A percentile compares a stretch with the other conserved stretches of the same genome.
These are phyloP conservation scores for Hymenochirus boettgeri DNA, from an alignment of 2,113 vertebrate genomes.

Conservation along the genomic window DNA sequence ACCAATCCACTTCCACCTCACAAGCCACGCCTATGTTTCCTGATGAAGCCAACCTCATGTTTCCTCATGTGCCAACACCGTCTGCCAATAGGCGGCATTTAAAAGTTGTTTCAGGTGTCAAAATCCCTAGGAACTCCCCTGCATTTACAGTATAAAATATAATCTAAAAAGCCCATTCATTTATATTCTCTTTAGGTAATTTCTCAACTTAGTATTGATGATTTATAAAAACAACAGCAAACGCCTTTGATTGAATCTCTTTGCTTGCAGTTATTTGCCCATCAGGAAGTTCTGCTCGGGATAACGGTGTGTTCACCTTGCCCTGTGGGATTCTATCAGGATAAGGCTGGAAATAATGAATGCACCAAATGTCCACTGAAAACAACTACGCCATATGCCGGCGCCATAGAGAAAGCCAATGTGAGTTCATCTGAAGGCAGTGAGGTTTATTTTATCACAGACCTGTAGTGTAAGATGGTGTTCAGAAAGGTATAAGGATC, in stretches of 20 bases:
- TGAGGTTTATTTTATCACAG: no score
- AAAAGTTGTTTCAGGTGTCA: no score
- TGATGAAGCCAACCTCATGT: no score
- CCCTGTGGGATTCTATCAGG: conserved; percentile 82
- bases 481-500: no score
- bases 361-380: conserved; percentile 74
- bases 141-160: no score
- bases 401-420: conserved; percentile 70
- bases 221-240: no score
- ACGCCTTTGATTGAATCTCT: not conserved
- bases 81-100: no score
- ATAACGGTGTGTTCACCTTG: conserved; percentile 68
- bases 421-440: conserved; percentile 77
- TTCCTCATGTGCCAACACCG: no score
- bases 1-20: no score
- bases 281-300: conserved; percentile 68
- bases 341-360: conserved; percentile 59
- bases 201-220: not conserved
- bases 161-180: not conserved
- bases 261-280: conserved; percentile 73
- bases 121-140: no score
- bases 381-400: conserved; percentile 63
- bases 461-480: no score
- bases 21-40: no score
- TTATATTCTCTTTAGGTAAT: not conserved